Base-by-base conservation (phyloP, 1,140 invertebrate species). In the Eufriesea mexicana region DNA sequence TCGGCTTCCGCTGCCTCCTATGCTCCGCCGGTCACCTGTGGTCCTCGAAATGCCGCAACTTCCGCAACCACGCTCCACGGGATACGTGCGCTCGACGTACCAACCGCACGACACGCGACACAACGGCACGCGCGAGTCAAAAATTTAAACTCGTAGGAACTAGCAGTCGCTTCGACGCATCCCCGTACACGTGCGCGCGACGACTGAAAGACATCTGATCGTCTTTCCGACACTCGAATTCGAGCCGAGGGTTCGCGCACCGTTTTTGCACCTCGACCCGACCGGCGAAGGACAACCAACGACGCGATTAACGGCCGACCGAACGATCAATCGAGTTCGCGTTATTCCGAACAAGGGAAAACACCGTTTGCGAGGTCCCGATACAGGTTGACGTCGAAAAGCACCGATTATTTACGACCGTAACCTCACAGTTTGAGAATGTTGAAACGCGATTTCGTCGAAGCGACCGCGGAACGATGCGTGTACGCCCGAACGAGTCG, bases 121-220 rank as follows among this genome's bases (percentile, higher is more conserved):
- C 61, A 42, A 0, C n/a, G 62, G 47, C 45, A 70, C 51, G 64
- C 61, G 75, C 35, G 57, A 66, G 45, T 59, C 14, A 82, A 45
- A 70, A 62, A 6, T 66, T 55, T 10, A 49, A 75, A 82, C 61
- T n/a, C 57, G 18, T 18, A 45, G 47, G 28, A 62, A 61, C 66
- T 54, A 51, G 16, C 54, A 62, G 74, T 45, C 57, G 28, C 55
- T 0, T 55, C 75, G 81, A 78, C 47, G 55, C 81, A 55, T 78
- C 64, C 54, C 54, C 55, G 62, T 71, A 49, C 61, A 71, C 49
- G 81, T 47, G 64, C 81, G 66, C 75, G 45, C 55, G 73, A 78
- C 47, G 78, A 78, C 81, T 82, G 79, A 66, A 83, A 70, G 55
- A n/a, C 54, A 49, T 83, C 86, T 84, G 74, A 76, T n/a, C 35